Evolutionary conservation across 1,140 invertebrate genomes (phyloP), one percentile per base, ranked within the genome.

Genomic region (Onthophagus taurus): DNA sequence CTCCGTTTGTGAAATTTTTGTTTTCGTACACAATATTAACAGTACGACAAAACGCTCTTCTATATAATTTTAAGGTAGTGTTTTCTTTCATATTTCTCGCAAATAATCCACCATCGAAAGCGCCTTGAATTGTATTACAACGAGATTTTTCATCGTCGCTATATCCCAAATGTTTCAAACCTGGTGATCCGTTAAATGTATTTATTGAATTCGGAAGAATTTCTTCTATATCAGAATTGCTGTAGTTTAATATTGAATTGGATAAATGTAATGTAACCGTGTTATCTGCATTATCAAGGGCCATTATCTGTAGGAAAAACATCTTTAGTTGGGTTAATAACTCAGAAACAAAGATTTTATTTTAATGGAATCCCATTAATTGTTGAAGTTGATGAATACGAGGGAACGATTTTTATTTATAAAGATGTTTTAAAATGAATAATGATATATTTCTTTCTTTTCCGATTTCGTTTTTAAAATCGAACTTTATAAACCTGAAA

Each of bases 31-130:
- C 59, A 18, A 85, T 62, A 0, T 74, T 71, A n/a, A 84, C 42
- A 0, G 76, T 63, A 7, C 79, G 66, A 54, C 83, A 86, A 52
- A 85, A 82, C 0, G 77, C 72, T 47, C 77, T 77, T 3, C 82
- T 68, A 52, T 75, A 85, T 1, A 85, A 49, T 7, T 67, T 64
- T 30, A 84, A 67, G 0, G 61, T 57, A 1, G 66, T 70, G 3
- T 70, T 63, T 20, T 70, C 63, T 4, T 69, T 65, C 24, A 85
- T 44, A 30, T 74, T 55, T 0, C 63, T 49, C 0, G 80, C 76
- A 33, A 78, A 80, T 0, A 78, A 47, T 0, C 74, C 65, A 1
- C 78, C 79, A 56, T 83, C 80, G 39, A 72, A 77, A 0, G 70
- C 63, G 2, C 77, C 77, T 52, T 66, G 68, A 3, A 80, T 55